These are phyloP conservation scores for Apteryx mantelli DNA, from an alignment of 2,113 vertebrate species.

Conservation along the genomic window DNA sequence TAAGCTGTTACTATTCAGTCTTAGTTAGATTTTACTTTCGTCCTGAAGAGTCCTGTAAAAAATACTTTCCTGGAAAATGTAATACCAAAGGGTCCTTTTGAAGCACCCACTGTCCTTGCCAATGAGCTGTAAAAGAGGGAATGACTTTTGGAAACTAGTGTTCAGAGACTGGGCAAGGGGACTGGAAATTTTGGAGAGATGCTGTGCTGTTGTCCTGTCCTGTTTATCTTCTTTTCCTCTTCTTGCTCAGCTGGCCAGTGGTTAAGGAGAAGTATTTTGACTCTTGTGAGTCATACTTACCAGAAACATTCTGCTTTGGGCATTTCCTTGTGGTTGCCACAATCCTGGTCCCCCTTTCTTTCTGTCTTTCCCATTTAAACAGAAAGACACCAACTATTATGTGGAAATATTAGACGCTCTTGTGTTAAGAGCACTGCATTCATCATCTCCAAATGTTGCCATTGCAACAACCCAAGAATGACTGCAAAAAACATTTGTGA, in stretches of 20 bases:
- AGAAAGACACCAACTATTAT: neutral
- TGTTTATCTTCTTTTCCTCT: slow-evolving; percentile 52
- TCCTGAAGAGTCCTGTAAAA: slow-evolving; percentile 10
- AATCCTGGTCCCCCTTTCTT: neutral
- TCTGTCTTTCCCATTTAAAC: slow-evolving; percentile 22
- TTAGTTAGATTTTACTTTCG: slow-evolving; percentile 42
- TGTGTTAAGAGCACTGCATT: neutral
- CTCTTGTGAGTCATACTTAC: slow-evolving; percentile 59
- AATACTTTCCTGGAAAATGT: slow-evolving; percentile 46
- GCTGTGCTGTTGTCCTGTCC: slow-evolving; percentile 46
- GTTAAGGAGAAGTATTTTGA: slow-evolving; percentile 38
- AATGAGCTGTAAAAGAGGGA: slow-evolving; percentile 13
- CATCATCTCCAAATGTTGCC: slow-evolving; percentile 52
- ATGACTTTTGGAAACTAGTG: slow-evolving; percentile 52
- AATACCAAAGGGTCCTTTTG: slow-evolving; percentile 1
- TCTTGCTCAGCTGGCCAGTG: slow-evolving; percentile 46
- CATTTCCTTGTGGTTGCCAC: slow-evolving; percentile 40
- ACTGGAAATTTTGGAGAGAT: slow-evolving; percentile 59
- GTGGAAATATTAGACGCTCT: slow-evolving; percentile 47
- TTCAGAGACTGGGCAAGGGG: slow-evolving; percentile 48
- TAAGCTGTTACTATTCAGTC: slow-evolving; percentile 1
- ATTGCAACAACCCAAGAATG: slow-evolving; percentile 31
- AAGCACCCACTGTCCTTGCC: slow-evolving; percentile 41
- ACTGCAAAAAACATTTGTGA: slow-evolving; percentile 35
- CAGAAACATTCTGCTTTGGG: slow-evolving; percentile 52